Base-by-base conservation (phyloP, 2,888 invertebrate genomes). In the Hirtodrosophila histrioides region DNA sequence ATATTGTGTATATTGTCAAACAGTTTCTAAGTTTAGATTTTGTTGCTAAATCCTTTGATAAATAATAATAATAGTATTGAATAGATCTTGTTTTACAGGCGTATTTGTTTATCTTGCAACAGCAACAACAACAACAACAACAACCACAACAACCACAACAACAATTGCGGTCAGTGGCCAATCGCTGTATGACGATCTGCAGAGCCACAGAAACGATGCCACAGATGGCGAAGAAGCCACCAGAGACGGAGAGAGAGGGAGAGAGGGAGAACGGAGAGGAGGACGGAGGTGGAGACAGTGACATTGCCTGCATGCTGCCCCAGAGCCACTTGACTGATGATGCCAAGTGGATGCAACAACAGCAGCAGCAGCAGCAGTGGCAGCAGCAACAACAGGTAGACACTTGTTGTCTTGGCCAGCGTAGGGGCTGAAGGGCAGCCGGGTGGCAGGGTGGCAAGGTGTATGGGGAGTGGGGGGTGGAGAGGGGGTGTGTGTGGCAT, bases 261-360 rank as follows among this genome's bases (percentile, higher is more conserved):
- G n/a, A n/a, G n/a, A n/a, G n/a, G n/a, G n/a, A n/a, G n/a, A n/a
- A 7, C 12, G 40, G 17, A 17, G 17, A 17, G 17, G 17, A 2
- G 1, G 17, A 17, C 17, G 17, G 17, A 17, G 17, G 65, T 27
- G 7, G 27, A 46, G 55, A 58, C 66, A 75, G 66, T 75, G 74
- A 75, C 74, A 75, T 75, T 75, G 75, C 57, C 54, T 31, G 57
- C 48, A 43, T 50, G 41, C 49, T 27, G 44, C 63, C 46, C 31
- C 51, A 54, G 1, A 44, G 40, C n/a, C 66, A 70, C 60, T 75
- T 75, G 74, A 75, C 74, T 74, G 74, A 75, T 75, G 74, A 75
- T 75, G 70, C 69, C 73, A 73, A 74, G 62, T 72, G 62, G 57
- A 44, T 61, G 68, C 45, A 50, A 50, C 63, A 53, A 37, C 60